Percentiles rank a stretch among this genome's conserved stretches.
Evolutionary conservation across 2,888 invertebrate species (phyloP).

Genomic region (Caenorhabditis wallacei): DNA sequence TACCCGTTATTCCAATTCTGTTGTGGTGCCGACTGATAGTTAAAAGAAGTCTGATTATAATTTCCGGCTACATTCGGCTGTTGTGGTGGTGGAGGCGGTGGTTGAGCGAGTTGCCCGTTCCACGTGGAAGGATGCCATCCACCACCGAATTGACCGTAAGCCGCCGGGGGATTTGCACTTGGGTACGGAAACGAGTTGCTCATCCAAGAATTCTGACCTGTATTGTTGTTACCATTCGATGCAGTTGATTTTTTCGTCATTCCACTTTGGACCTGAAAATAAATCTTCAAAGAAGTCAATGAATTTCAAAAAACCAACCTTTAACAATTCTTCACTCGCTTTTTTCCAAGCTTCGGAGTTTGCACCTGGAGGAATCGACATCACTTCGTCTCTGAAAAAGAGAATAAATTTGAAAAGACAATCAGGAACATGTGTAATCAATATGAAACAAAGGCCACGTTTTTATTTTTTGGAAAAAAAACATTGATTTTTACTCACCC

Average conservation of each 20-base stretch:
- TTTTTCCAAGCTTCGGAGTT: slow-evolving; percentile 67
- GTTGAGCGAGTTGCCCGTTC: slow-evolving; percentile 12
- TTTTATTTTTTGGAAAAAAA: background rate
- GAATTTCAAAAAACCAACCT: slow-evolving; percentile 30
- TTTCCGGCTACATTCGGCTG: slow-evolving; percentile 23
- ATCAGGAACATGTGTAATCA: no score
- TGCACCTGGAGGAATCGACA: slow-evolving; percentile 44
- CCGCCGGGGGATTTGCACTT: slow-evolving; percentile 46
- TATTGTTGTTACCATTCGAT: slow-evolving; percentile 47
- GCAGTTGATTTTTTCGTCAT: slow-evolving; percentile 20
- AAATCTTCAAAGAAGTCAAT: background rate
- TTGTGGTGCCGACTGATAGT: slow-evolving; percentile 42
- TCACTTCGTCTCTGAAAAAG: slow-evolving; percentile 62
- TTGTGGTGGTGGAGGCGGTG: slow-evolving; percentile 37
- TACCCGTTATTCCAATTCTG: slow-evolving; percentile 60
- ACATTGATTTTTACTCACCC: slow-evolving; percentile 34
- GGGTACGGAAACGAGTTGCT: slow-evolving; percentile 48
- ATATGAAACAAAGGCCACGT: background rate
- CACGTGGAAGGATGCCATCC: slow-evolving; percentile 61
- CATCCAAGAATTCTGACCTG: slow-evolving; percentile 69
- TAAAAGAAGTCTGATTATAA: slow-evolving; percentile 57
- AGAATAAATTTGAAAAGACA: no score
- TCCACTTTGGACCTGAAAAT: slow-evolving; percentile 39
- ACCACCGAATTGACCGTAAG: slow-evolving; percentile 54
- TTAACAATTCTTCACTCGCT: slow-evolving; percentile 62